Evolutionary conservation across 2,797 vertebrate genomes (phyloP).

Genomic region (Choloepus didactylus): DNA sequence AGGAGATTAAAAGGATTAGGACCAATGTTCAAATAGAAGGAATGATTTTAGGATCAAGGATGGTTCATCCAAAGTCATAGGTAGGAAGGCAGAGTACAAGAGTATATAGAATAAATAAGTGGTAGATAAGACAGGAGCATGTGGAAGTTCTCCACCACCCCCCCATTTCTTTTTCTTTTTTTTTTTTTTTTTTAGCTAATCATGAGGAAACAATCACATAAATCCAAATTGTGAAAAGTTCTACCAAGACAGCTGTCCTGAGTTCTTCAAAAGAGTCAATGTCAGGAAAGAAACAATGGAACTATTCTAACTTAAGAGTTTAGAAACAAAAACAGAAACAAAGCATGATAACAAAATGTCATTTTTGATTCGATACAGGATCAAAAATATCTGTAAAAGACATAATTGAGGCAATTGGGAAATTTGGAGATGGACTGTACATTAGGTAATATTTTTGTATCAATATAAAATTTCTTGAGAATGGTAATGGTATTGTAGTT

Average conservation of each 20-base stretch:
- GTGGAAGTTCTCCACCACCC: neutral
- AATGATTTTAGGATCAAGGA: neutral
- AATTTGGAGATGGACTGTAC: neutral
- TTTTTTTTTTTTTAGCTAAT: neutral
- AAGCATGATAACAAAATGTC: neutral
- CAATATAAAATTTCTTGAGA: neutral
- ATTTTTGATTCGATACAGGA: neutral
- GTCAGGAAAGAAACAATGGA: neutral
- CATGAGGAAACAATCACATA: neutral
- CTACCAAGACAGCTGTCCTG: neutral
- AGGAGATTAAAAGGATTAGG: neutral
- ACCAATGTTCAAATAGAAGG: neutral
- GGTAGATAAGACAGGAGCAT: neutral
- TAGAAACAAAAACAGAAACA: neutral
- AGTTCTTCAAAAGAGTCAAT: neutral
- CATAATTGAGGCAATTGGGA: neutral
- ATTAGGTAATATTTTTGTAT: neutral
- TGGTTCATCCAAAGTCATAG: neutral
- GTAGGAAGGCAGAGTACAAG: neutral
- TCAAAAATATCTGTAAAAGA: neutral
- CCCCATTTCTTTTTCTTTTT: neutral
- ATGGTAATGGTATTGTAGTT: neutral
- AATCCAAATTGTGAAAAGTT: neutral
- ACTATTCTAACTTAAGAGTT: neutral
- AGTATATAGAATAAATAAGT: neutral